Base-by-base conservation (phyloP, 37 sponge, comb jelly and placozoan species). In the Halisarca cf. caerulea region DNA sequence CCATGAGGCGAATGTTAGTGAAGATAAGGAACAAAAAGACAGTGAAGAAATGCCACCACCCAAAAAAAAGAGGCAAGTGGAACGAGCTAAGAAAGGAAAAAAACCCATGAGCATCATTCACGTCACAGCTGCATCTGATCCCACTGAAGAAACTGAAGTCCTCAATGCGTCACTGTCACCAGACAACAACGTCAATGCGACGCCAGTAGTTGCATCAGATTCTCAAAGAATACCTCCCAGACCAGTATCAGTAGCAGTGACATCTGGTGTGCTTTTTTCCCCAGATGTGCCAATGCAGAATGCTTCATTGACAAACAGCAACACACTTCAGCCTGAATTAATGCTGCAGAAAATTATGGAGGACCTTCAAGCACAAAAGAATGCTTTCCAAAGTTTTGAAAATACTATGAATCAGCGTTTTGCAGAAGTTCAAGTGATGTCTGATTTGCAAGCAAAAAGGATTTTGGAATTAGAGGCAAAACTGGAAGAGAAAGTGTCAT, bases 41-140 rank as follows among this genome's bases (percentile, higher is more conserved):
- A 23, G 2, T 74, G 77, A 74, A 6, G 42, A 4, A 3, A 37
- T 0, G 2, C 3, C 3, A n/a, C 77, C 77, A 41, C n/a, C 42
- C 1, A 74, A 74, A 6, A 74, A 37, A 41, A 74, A 41, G 14
- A 2, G 18, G n/a, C 7, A 23, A 41, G 6, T 5, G 44, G 11
- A 3, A 6, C n/a, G 2, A 4, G 41, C 44, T 6, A 74, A 39
- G 24, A 74, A 74, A 41, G 77, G 77, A 2, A 74, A 74, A 7
- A 74, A 74, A 44, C 38, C 11, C 11, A 44, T 40, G 43, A 7
- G 23, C 44, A 74, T 74, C 9, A 42, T 74, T 23, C 41, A 44
- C 36, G 44, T 74, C 44, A 74, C 77, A 40, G n/a, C n/a, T n/a
- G n/a, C n/a, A n/a, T n/a, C n/a, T n/a, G 24, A 74, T 20, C 77